Conservation (phyloP, 2,888 invertebrate species). For the Diaprepes abbreviatus region DNA sequence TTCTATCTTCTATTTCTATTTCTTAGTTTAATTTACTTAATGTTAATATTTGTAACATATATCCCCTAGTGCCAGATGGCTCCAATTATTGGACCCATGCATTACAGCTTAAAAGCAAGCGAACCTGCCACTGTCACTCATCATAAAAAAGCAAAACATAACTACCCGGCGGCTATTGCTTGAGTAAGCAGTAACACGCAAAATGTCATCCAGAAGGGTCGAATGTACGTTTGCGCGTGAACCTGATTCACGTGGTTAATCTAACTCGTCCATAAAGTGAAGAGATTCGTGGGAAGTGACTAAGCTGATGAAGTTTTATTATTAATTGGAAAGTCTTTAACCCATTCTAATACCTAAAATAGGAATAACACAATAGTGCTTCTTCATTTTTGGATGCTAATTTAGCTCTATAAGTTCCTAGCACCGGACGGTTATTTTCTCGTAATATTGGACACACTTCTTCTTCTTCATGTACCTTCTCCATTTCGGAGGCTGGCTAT, state of each 20-base stretch:
- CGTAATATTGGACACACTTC: neutral
- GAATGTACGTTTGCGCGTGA: neutral
- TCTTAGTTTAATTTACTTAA: no score
- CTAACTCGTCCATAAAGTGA: no score
- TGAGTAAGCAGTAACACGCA: neutral
- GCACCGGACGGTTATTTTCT: neutral
- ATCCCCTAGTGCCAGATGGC: no score
- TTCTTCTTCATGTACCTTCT: no score
- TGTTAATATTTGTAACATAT: no score
- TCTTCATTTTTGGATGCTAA: neutral
- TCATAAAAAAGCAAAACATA: neutral
- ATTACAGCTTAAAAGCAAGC: no score
- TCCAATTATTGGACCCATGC: no score
- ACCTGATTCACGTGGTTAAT: neutral
- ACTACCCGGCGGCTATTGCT: neutral
- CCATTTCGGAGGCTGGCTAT: no score
- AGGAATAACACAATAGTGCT: neutral
- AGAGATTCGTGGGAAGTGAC: neutral
- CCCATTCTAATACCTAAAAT: neutral
- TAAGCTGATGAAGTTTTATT: no score
- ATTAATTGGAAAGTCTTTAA: no score
- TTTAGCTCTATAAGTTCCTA: neutral
- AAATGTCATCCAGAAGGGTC: neutral
- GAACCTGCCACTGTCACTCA: no score
- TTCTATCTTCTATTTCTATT: no score